Evolutionary conservation across 2,797 vertebrate genomes (phyloP).

Genomic region (Peromyscus aztecus): DNA sequence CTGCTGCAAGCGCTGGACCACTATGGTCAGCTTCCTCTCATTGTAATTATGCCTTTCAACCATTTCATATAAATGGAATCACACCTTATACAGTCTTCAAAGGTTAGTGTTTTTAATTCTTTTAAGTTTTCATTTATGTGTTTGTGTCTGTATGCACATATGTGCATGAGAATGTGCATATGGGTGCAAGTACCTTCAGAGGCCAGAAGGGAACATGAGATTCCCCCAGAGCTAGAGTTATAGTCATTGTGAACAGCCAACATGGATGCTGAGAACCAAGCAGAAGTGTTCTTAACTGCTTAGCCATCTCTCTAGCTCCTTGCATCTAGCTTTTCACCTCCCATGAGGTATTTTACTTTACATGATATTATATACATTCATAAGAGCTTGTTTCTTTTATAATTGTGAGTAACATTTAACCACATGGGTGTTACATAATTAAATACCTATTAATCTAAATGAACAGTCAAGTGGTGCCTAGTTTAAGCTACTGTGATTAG

Average conservation of each 20-base stretch:
- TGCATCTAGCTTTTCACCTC: background rate
- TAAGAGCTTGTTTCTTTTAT: background rate
- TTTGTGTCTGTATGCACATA: background rate
- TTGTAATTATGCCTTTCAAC: background rate
- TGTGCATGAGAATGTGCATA: background rate
- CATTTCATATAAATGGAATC: background rate
- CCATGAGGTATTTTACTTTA: background rate
- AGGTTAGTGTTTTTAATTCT: background rate
- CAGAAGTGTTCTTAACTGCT: background rate
- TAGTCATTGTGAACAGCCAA: background rate
- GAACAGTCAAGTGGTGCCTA: background rate
- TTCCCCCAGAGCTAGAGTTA: background rate
- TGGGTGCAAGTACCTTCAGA: background rate
- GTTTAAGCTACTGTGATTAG: background rate
- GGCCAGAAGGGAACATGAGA: too few relatives aligned
- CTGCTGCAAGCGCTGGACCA: background rate
- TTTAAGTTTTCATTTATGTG: background rate
- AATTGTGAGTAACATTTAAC: background rate
- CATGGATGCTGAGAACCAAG: background rate
- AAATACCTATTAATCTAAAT: background rate
- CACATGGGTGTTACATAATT: background rate
- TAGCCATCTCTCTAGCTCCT: background rate
- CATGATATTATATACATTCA: background rate
- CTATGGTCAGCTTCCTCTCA: background rate
- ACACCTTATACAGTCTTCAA: background rate